phyloP scores from a whole-genome alignment of 2,113 vertebrate genomes.

The Hydrolagus affinis region DNA sequence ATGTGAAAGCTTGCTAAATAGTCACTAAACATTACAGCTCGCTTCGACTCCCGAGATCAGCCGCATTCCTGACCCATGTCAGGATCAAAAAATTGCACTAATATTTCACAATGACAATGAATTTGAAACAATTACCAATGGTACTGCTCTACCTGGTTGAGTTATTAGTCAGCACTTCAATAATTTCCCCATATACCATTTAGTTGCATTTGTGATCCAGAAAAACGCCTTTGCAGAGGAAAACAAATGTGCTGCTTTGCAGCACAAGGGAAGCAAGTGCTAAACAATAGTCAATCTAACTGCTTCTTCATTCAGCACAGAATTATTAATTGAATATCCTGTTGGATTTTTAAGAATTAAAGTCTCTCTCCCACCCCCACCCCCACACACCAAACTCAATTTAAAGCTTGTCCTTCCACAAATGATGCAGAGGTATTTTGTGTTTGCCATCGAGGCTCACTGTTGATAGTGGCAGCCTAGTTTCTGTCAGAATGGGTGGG shows the following conservation, averaged over 20 bases:
- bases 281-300: background rate
- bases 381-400: no score
- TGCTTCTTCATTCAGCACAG: background rate
- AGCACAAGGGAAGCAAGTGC: background rate
- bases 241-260: background rate
- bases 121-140: slow-evolving; percentile 21
- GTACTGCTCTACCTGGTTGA: slow-evolving; percentile 5
- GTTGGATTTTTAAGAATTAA: background rate
- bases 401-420: no score
- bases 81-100: background rate
- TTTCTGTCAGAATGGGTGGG: no score
- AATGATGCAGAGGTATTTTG: no score
- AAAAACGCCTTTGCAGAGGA: background rate
- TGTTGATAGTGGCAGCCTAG: no score
- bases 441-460: no score
- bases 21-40: slow-evolving; percentile 13
- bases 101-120: slow-evolving; percentile 17
- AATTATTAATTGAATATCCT: background rate
- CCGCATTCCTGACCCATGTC: background rate
- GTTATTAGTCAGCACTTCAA: background rate
- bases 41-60: background rate
- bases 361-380: no score
- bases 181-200: background rate
- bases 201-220: background rate
- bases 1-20: background rate